Percentiles rank a stretch among this genome's conserved stretches.
Evolutionary conservation across 2,888 invertebrate genomes (phyloP).

Genomic region (Cheilosia soror): DNA sequence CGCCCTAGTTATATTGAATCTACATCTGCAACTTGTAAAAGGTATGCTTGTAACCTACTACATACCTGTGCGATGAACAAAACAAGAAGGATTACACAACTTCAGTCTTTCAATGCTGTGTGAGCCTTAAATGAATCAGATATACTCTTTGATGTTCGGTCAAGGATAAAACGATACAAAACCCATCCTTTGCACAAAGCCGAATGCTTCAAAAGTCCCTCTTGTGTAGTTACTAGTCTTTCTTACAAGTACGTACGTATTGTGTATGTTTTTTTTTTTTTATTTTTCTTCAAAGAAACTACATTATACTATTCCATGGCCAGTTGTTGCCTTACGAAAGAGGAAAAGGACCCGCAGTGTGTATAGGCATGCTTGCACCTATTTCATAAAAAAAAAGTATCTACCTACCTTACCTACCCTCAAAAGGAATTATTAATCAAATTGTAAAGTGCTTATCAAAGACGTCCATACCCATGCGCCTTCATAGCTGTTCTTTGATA

Average conservation of each 20-base stretch:
- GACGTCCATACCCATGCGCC: neutral
- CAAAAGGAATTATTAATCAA: constrained; percentile 34
- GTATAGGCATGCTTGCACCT: too few species aligned
- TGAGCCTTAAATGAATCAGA: constrained; percentile 4
- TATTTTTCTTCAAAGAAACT: neutral
- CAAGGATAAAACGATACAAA: constrained; percentile 26
- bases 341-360: neutral
- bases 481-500: too few species aligned
- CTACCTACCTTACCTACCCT: neutral
- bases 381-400: neutral
- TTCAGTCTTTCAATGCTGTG: neutral
- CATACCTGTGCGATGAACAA: neutral
- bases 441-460: neutral
- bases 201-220: neutral
- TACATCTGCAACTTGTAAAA: too few species aligned
- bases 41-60: too few species aligned
- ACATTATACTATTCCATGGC: neutral
- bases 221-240: neutral
- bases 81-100: neutral
- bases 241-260: neutral
- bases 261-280: neutral
- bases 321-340: neutral
- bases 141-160: constrained; percentile 28
- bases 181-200: constrained; percentile 3
- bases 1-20: too few species aligned